Conservation (phyloP, 2,797 vertebrate genomes). For the Etheostoma nigrum region DNA sequence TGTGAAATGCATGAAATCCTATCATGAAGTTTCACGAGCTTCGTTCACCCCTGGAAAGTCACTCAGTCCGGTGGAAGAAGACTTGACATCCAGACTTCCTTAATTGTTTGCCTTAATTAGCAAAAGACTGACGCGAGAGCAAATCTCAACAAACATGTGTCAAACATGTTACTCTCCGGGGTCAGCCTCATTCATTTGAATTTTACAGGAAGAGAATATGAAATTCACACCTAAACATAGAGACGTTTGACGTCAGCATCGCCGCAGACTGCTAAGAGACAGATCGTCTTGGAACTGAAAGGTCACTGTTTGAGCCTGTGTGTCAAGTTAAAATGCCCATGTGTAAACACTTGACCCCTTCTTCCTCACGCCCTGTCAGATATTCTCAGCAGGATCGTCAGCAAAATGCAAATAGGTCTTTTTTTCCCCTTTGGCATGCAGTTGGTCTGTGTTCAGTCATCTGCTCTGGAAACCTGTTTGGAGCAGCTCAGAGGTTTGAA, state of each 20-base stretch:
- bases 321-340: slow-evolving; percentile 48
- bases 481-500: neutral
- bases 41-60: neutral
- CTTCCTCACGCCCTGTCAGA: slow-evolving; percentile 39
- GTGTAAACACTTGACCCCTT: slow-evolving; percentile 17
- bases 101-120: neutral
- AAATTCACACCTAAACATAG: neutral
- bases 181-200: neutral
- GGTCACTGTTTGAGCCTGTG: slow-evolving; percentile 40
- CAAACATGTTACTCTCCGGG: neutral
- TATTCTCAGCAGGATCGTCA: slow-evolving; percentile 25
- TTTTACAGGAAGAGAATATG: neutral
- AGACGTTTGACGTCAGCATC: slow-evolving; percentile 17
- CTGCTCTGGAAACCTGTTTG: slow-evolving; percentile 8
- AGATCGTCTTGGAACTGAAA: neutral
- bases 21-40: neutral
- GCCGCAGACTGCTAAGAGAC: neutral
- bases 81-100: neutral
- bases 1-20: neutral
- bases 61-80: neutral
- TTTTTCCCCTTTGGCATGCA: slow-evolving; percentile 9
- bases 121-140: neutral
- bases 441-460: neutral
- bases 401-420: slow-evolving; percentile 56
- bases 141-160: slow-evolving; percentile 8